Conservation (phyloP, 2,113 vertebrate genomes). For the Clupea harengus region DNA sequence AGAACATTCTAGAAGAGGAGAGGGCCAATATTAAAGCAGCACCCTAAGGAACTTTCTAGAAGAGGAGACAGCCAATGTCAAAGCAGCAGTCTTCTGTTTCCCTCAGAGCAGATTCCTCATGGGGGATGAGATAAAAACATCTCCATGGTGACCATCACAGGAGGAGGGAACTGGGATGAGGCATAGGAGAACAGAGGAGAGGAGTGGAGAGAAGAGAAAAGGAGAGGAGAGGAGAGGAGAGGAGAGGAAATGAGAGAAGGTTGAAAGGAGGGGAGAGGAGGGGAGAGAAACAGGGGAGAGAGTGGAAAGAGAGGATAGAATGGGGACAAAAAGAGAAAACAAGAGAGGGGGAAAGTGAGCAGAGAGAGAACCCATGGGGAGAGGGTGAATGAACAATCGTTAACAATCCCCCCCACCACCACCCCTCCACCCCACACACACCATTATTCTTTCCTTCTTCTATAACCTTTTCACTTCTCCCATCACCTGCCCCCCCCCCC, state of each 20-base stretch:
- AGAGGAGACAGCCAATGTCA: no score
- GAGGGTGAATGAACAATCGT: not conserved
- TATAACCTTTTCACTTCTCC: not conserved
- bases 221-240: no score
- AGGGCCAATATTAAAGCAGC: no score
- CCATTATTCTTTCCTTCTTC: not conserved
- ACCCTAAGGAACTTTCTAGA: no score
- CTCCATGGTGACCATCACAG: not conserved
- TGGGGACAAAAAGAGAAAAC: no score
- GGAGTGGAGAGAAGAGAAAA: not conserved
- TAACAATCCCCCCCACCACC: not conserved
- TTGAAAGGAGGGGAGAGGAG: no score
- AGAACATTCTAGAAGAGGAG: no score
- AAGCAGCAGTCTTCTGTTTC: no score
- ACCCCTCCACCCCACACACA: no score
- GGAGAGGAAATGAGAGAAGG: no score
- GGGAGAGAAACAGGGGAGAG: no score
- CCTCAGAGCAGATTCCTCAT: not conserved
- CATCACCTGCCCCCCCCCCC: not conserved
- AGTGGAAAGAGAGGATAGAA: no score
- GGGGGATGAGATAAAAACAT: not conserved
- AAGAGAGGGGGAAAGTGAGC: not conserved
- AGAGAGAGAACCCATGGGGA: not conserved
- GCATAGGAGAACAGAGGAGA: not conserved
- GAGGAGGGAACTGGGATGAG: not conserved